A percentile compares a stretch with the other conserved stretches of the same genome.
These are phyloP conservation scores for Craniophora ligustri DNA, from an alignment of 2,888 invertebrate genomes.

Conservation along the genomic window DNA sequence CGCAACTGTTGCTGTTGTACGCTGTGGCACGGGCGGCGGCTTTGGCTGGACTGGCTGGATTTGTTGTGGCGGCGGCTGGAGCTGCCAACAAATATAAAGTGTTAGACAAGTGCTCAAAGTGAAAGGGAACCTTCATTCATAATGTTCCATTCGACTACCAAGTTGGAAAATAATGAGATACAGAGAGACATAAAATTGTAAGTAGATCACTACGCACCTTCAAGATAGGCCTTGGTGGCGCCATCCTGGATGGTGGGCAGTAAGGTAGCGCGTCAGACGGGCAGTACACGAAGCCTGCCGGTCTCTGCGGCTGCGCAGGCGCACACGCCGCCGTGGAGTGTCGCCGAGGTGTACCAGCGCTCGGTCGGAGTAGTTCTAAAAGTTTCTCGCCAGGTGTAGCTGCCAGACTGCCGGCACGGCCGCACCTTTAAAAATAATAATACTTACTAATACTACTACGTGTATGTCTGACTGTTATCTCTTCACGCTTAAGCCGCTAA, in stretches of 20 bases:
- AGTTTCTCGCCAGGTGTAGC: conserved; percentile 86
- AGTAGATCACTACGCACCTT: conserved; percentile 47
- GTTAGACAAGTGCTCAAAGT: too few relatives aligned
- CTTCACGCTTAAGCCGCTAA: too few relatives aligned
- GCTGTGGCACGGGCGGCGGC: conserved; percentile 80
- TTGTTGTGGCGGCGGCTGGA: conserved; percentile 72
- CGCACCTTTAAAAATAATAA: conserved; percentile 70
- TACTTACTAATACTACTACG: too few relatives aligned
- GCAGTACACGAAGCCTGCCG: conserved; percentile 83
- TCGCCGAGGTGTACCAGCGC: conserved; percentile 79
- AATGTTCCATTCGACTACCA: not conserved
- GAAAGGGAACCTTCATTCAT: too few relatives aligned
- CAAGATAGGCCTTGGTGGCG: conserved; percentile 70
- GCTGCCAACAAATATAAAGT: conserved; percentile 41
- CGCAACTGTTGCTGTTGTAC: conserved; percentile 67
- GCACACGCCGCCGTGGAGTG: conserved; percentile 82
- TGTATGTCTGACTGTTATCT: too few relatives aligned
- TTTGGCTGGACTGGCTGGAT: conserved; percentile 73
- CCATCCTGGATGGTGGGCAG: conserved; percentile 83
- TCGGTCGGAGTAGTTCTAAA: conserved; percentile 86
- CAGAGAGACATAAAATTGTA: not conserved
- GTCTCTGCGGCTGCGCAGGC: conserved; percentile 67
- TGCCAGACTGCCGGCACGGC: conserved; percentile 85
- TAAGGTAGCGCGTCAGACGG: conserved; percentile 86
- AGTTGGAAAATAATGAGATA: not conserved